A percentile compares a stretch with the other conserved stretches of the same genome.
Conservation (phyloP, 2,888 invertebrate species). For the Luperina nickerlii region DNA sequence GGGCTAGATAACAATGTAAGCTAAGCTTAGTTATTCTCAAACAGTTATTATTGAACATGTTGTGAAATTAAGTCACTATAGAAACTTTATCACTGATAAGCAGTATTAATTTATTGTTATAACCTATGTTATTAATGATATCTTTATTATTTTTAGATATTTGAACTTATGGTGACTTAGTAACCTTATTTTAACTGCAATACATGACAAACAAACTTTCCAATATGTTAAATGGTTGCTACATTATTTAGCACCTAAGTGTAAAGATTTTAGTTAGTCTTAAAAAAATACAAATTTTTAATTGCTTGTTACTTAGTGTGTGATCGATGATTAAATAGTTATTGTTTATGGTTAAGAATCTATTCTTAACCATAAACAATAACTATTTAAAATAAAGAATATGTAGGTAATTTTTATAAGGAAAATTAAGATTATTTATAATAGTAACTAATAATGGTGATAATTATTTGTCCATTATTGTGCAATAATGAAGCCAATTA, state of each 20-base stretch:
- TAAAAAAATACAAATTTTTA: not conserved
- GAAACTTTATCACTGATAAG: slow-evolving; percentile 40
- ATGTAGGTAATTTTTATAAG: slow-evolving; percentile 8
- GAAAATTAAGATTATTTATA: slow-evolving; percentile 15
- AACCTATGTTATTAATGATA: not conserved
- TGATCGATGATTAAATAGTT: too few relatives aligned
- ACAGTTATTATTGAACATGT: slow-evolving; percentile 45
- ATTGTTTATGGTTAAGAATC: too few relatives aligned
- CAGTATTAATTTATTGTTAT: slow-evolving; percentile 14
- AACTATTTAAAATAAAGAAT: not conserved
- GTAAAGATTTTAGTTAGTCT: slow-evolving; percentile 10
- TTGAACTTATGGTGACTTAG: not conserved
- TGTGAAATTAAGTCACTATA: slow-evolving; percentile 50
- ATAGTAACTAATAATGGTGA: slow-evolving; percentile 1
- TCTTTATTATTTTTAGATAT: not conserved
- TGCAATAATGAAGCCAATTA: not conserved
- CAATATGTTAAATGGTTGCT: slow-evolving; percentile 8
- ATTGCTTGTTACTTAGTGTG: not conserved
- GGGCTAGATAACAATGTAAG: slow-evolving; percentile 60
- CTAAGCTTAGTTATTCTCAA: slow-evolving; percentile 51
- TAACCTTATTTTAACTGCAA: slow-evolving; percentile 19
- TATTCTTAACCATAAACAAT: slow-evolving; percentile 10
- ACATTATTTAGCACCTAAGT: slow-evolving; percentile 27
- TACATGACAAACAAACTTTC: slow-evolving; percentile 5
- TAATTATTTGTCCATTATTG: slow-evolving; percentile 2